phyloP scores from a whole-genome alignment of 2,113 vertebrate genomes.

The Mandrillus leucophaeus region DNA sequence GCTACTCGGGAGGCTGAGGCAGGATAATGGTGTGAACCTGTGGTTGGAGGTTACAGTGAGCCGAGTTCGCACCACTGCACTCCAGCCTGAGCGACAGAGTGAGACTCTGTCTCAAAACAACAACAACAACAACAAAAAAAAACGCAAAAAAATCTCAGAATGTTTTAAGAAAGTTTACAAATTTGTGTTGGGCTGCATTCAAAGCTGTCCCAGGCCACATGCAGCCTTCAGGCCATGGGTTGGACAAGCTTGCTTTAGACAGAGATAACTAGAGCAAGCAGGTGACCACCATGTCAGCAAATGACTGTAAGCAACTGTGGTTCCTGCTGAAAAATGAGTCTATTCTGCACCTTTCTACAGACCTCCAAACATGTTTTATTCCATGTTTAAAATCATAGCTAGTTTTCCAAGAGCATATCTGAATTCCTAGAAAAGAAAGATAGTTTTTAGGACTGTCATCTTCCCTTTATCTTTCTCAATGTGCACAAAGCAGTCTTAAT shows the following conservation, averaged over 20 bases:
- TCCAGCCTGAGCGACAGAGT: too few species aligned
- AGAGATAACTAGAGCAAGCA: background rate
- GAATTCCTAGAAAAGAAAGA: slow-evolving; percentile 40
- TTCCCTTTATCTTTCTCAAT: slow-evolving; percentile 9
- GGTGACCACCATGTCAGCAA: background rate
- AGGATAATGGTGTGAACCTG: too few species aligned
- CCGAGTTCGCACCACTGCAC: too few species aligned
- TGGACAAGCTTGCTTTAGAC: background rate
- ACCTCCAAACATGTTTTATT: background rate
- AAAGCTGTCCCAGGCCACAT: too few species aligned
- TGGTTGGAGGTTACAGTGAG: too few species aligned
- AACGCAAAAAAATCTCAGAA: too few species aligned
- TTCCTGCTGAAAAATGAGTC: background rate
- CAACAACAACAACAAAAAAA: too few species aligned
- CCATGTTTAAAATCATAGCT: slow-evolving; percentile 20
- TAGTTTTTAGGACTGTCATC: slow-evolving; percentile 16
- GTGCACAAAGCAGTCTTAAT: slow-evolving; percentile 30
- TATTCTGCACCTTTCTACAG: background rate
- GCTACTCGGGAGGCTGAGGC: too few species aligned
- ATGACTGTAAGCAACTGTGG: background rate
- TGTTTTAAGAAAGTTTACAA: too few species aligned
- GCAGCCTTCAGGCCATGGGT: too few species aligned
- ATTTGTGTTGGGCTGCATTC: too few species aligned
- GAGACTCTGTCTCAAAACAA: too few species aligned
- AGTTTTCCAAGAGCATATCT: slow-evolving; percentile 31